Conservation (phyloP, 1,140 invertebrate genomes). For the Adelges cooleyi region DNA sequence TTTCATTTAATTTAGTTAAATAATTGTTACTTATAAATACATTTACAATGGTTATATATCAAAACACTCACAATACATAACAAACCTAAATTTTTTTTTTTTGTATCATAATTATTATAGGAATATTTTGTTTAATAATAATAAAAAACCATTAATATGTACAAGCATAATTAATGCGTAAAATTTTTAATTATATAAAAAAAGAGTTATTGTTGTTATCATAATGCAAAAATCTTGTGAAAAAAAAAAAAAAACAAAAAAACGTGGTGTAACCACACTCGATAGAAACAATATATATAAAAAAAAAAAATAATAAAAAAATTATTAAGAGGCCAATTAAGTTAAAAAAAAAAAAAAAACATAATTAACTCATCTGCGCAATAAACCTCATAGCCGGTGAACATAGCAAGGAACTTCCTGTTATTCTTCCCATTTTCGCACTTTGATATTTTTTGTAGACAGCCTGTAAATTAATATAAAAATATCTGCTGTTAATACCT, state of each 20-base stretch:
- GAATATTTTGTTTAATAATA: constrained; percentile 1
- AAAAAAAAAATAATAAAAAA: neutral
- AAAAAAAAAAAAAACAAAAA: neutral
- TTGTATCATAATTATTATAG: neutral
- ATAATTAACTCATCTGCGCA: neutral
- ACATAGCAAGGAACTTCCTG: neutral
- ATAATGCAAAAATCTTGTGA: neutral
- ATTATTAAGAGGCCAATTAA: neutral
- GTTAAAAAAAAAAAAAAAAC: neutral
- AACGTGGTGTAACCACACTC: neutral
- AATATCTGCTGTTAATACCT: too few species aligned
- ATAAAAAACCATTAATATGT: constrained; percentile 7
- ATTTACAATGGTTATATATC: constrained; percentile 15
- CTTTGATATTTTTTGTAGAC: constrained; percentile 11
- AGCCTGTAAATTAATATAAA: neutral
- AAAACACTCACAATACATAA: constrained; percentile 11
- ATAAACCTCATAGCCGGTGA: constrained; percentile 20
- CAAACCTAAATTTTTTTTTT: constrained; percentile 4
- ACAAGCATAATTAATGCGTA: neutral
- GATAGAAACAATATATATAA: constrained; percentile 13
- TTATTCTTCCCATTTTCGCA: constrained; percentile 20
- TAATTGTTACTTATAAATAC: constrained; percentile 13
- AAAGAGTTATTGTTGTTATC: neutral
- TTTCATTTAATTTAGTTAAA: neutral
- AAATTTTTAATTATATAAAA: neutral